Percentiles rank a stretch among this genome's conserved stretches.
Conservation (phyloP, 2,888 invertebrate species). For the Alviniconcha strummeri region DNA sequence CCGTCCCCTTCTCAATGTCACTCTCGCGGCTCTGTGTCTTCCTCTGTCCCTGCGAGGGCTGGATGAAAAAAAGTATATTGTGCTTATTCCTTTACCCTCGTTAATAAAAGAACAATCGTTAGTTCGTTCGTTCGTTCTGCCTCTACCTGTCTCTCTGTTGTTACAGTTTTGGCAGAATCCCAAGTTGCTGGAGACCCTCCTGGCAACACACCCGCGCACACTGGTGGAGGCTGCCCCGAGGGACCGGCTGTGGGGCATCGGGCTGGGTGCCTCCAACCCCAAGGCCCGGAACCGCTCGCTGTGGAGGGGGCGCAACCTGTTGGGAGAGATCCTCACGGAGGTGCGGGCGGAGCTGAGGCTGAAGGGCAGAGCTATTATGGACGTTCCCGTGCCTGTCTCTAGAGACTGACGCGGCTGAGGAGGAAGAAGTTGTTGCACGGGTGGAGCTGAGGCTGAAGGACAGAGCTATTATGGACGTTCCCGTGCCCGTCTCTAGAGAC, state of each 20-base stretch:
- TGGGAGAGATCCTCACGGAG: slow-evolving; percentile 68
- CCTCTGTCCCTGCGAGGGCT: too few relatives aligned
- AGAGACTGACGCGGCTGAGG: not conserved
- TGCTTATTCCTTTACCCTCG: too few relatives aligned
- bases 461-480: not conserved
- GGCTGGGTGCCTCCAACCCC: slow-evolving; percentile 59
- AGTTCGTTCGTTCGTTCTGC: too few relatives aligned
- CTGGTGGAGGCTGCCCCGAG: slow-evolving; percentile 71
- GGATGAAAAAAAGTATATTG: too few relatives aligned
- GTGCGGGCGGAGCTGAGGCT: slow-evolving; percentile 61
- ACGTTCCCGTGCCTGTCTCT: not conserved
- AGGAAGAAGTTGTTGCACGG: not conserved
- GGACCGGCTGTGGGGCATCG: slow-evolving; percentile 73
- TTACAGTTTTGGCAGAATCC: slow-evolving; percentile 70
- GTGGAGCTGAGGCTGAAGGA: not conserved
- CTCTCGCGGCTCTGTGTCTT: too few relatives aligned
- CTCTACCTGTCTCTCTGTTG: not conserved
- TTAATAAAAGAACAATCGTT: too few relatives aligned
- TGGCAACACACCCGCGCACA: slow-evolving; percentile 65
- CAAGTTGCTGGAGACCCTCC: slow-evolving; percentile 55
- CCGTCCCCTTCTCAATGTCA: too few relatives aligned
- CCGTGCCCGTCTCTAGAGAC: too few relatives aligned
- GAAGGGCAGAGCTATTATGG: slow-evolving; percentile 22
- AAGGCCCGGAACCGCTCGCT: slow-evolving; percentile 51
- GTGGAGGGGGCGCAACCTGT: slow-evolving; percentile 71